Base-by-base conservation (phyloP, 2,113 vertebrate genomes). In the Stigmatopora argus region DNA sequence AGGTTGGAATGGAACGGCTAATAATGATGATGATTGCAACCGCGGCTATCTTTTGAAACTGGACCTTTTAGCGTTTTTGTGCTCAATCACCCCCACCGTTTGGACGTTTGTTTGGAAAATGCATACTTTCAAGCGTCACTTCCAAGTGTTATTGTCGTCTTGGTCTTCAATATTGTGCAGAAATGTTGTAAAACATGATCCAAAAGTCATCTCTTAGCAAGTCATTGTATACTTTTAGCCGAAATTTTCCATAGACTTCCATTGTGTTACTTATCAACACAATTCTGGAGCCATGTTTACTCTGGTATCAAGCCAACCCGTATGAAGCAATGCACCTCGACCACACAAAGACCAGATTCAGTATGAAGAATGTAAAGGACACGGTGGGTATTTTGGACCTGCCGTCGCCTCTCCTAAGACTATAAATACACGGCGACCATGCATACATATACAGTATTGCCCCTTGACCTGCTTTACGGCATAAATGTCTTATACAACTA, bases 371-470 rank as follows among this genome's bases (percentile, higher is more conserved):
- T 52, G 51, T 51, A 17, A 41, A 34, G 57, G 34, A 38, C 34
- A 41, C 35, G 31, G 31, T 48, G 8, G 19, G n/a, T n/a, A 45
- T 79, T 47, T 82, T 78, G 62, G 19, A 71, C 62, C 70, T 67
- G 4, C 64, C 26, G 2, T 64, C 15, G n/a, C 35, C 62, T 23
- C 8, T 64, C 46, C 61, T 67, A n/a, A 41, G 7, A 66, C 74
- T 86, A 86, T 75, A 82, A 83, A 80, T 82, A 85, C 74, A 41
- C 19, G 0, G 77, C 60, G 70, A 74, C 70, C 64, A 75, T 64
- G 53, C 19, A 35, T 45, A 63, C 19, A 35, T 45, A 63, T 41
- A 41, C 38, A 41, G 38, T 41, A 38, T 35, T 17, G 19, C 1
- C 55, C 0, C 7, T 15, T 59, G 57, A 17, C 57, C 34, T n/a